These are phyloP conservation scores for Oenanthe oenanthe DNA, from an alignment of 2,113 vertebrate species.

Conservation along the genomic window DNA sequence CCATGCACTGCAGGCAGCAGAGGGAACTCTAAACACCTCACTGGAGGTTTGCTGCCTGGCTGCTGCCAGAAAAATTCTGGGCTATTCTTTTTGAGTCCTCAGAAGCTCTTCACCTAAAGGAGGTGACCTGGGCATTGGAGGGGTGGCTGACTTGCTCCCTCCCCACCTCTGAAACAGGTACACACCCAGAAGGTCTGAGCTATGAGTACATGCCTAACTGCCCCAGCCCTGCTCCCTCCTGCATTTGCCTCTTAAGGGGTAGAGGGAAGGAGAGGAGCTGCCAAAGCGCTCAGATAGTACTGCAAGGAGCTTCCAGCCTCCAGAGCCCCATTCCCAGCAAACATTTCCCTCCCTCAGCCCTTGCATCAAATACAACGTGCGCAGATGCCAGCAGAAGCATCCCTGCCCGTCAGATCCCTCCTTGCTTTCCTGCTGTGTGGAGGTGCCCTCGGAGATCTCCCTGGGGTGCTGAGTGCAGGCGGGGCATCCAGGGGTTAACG, in stretches of 20 bases:
- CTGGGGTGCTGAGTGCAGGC: fast-evolving
- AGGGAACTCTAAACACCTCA: conserved; percentile 52
- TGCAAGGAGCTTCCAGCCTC: background rate
- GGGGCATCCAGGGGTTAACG: conserved; percentile 53
- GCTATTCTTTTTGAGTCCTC: background rate
- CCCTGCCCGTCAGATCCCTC: background rate
- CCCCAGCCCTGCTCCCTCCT: background rate
- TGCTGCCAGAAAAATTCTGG: background rate
- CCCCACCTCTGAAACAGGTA: background rate
- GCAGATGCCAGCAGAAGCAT: background rate
- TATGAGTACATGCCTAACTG: fast-evolving
- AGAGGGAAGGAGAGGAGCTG: background rate
- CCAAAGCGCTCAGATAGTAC: background rate
- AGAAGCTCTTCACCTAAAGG: background rate
- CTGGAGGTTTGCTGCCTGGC: background rate
- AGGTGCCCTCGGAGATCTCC: background rate
- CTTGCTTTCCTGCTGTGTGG: fast-evolving
- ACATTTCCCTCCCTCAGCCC: background rate
- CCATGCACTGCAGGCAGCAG: conserved; percentile 1
- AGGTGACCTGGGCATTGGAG: background rate
- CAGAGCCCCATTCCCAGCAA: background rate
- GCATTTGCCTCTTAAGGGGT: background rate
- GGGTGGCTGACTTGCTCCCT: background rate
- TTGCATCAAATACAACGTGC: background rate
- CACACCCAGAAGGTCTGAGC: background rate